These are phyloP conservation scores for Oreochromis grahami DNA, from an alignment of 2,797 vertebrate genomes.

Conservation along the genomic window DNA sequence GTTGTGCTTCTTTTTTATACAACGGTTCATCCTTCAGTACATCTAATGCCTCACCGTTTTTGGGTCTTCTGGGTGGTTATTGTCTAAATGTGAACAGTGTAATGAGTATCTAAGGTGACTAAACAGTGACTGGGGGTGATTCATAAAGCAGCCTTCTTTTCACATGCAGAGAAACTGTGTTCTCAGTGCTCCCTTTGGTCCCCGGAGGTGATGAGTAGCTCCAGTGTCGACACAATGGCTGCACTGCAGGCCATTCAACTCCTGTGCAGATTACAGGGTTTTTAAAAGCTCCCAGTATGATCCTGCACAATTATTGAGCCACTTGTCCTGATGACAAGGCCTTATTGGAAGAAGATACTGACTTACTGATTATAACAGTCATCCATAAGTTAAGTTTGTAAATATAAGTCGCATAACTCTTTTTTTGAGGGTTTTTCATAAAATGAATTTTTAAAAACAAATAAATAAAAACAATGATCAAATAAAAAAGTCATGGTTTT, in stretches of 20 bases:
- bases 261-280: conserved; percentile 23
- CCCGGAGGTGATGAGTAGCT: conserved; percentile 55
- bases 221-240: conserved; percentile 32
- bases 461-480: not conserved
- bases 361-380: not conserved
- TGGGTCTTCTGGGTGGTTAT: conserved; percentile 9
- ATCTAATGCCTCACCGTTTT: not conserved
- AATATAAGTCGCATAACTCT: not conserved
- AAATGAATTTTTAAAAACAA: not conserved
- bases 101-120: conserved; percentile 58
- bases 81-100: conserved; percentile 26
- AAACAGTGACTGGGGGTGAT: conserved; percentile 27
- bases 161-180: not conserved
- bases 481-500: not conserved
- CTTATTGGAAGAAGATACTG: not conserved
- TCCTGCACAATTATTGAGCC: conserved; percentile 1
- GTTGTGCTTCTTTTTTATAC: not conserved
- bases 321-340: not conserved
- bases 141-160: conserved; percentile 28
- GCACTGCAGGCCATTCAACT: conserved; percentile 20
- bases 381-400: not conserved
- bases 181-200: conserved; percentile 17
- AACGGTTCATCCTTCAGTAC: conserved; percentile 4
- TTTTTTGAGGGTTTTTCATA: not conserved
- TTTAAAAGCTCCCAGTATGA: conserved; percentile 16